Evolutionary conservation across 2,888 invertebrate species (phyloP), one percentile per base, ranked within the genome.

Genomic region (Tolmerus cingulatus): DNA sequence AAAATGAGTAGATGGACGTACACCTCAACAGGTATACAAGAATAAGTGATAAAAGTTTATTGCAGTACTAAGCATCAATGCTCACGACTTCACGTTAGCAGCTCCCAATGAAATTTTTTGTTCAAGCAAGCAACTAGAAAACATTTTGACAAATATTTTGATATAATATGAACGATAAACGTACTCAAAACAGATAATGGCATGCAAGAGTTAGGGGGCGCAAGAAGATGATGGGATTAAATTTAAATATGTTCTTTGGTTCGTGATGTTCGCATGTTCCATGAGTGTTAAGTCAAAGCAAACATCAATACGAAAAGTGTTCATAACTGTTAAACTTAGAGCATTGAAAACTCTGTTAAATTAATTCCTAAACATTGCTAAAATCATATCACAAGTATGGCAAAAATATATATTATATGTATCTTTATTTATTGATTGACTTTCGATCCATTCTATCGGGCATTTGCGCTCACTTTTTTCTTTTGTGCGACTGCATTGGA

Each of bases 401-500:
- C 19, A 55, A 55, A 55, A 55, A 55, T 12, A 16, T 12, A 46
- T 12, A 16, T n/a, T 46, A 16, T 46, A 1, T 46, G 12, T 46
- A 43, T 40, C 1, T 40, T 9, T 8, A 40, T 43, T 43, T 8
- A 57, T 66, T 23, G 66, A 51, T 51, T 66, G 23, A 23, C 12
- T 66, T 9, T 23, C 66, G 19, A 19, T 66, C 66, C 66, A 66
- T 66, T 66, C 27, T 66, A 66, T 66, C 27, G 66, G 66, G 66
- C 66, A 27, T 66, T 27, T 66, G 66, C 66, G 66, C 82, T 86
- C 82, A 82, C 85, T 85, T 87, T 87, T 87, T 82, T 19, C 27
- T 77, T 78, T 43, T 85, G 51, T 82, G 57, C 37, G 34, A 74
- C 57, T 78, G 34, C 78, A 57, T 57, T 77, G 9, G 92, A 66